Evolutionary conservation across 2,797 vertebrate species (phyloP).

Genomic region (Tarsius wallacei): DNA sequence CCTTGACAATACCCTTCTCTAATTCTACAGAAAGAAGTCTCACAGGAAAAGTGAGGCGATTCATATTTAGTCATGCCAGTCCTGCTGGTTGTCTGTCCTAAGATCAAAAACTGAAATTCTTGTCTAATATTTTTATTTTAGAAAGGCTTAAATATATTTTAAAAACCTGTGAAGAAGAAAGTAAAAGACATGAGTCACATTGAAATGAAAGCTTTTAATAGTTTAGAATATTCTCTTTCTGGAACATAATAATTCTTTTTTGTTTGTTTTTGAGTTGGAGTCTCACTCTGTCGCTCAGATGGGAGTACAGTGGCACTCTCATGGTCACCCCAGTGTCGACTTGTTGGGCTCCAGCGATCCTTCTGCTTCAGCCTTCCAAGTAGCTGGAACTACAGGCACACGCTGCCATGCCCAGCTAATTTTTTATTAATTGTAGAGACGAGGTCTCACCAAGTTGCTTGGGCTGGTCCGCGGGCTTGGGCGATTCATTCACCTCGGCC

Average conservation of each 20-base stretch:
- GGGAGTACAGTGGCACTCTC: too few species aligned
- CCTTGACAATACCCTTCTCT: not conserved
- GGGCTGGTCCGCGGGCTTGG: too few species aligned
- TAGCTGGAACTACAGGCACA: too few species aligned
- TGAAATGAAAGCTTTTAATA: constrained; percentile 5
- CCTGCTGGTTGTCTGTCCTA: not conserved
- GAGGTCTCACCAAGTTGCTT: too few species aligned
- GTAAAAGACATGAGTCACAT: not conserved
- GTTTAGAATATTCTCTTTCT: not conserved
- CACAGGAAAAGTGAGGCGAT: not conserved
- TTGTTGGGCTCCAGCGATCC: too few species aligned
- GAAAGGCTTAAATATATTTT: not conserved
- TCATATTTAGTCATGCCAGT: not conserved
- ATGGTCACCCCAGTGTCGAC: too few species aligned
- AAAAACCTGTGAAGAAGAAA: not conserved
- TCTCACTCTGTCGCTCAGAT: too few species aligned
- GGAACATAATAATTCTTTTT: not conserved
- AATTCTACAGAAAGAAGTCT: not conserved
- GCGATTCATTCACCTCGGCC: too few species aligned
- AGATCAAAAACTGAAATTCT: not conserved
- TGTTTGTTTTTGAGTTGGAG: too few species aligned
- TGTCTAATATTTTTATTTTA: not conserved
- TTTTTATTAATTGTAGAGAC: too few species aligned
- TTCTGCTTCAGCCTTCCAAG: too few species aligned
- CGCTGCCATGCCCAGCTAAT: too few species aligned